A percentile compares a stretch with the other conserved stretches of the same genome.
These are phyloP conservation scores for Phrynosoma platyrhinos DNA, from an alignment of 2,113 vertebrate genomes.

Conservation along the genomic window DNA sequence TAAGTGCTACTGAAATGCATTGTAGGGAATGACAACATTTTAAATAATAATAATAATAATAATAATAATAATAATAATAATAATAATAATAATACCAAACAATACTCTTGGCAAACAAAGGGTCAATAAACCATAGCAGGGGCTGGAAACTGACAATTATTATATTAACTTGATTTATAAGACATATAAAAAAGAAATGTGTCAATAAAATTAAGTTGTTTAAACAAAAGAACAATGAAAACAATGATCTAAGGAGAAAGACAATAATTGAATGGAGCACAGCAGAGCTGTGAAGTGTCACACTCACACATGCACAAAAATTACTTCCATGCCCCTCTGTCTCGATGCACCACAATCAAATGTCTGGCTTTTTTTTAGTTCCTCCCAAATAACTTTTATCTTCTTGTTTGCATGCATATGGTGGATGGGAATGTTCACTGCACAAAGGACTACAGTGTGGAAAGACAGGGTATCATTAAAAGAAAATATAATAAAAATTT, in stretches of 20 bases:
- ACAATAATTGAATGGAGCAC: constrained; percentile 10
- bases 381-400: constrained; percentile 33
- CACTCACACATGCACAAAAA: neutral
- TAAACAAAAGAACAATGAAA: constrained; percentile 34
- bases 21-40: neutral
- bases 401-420: constrained; percentile 47
- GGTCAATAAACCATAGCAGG: neutral
- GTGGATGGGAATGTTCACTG: constrained; percentile 13
- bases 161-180: constrained; percentile 36
- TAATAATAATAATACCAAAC: constrained; percentile 5
- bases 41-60: neutral
- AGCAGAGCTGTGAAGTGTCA: constrained; percentile 23
- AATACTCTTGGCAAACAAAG: constrained; percentile 7
- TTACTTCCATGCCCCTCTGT: constrained; percentile 4
- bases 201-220: constrained; percentile 34
- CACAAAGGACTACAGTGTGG: constrained; percentile 39
- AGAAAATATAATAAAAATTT: constrained; percentile 53
- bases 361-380: neutral
- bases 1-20: neutral
- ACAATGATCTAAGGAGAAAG: constrained; percentile 13
- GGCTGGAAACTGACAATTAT: neutral
- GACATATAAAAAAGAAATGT: neutral
- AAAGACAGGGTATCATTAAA: constrained; percentile 57
- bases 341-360: neutral
- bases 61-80: neutral